Evolutionary conservation across 2,797 vertebrate genomes (phyloP).

Genomic region (Tachyglossus aculeatus): DNA sequence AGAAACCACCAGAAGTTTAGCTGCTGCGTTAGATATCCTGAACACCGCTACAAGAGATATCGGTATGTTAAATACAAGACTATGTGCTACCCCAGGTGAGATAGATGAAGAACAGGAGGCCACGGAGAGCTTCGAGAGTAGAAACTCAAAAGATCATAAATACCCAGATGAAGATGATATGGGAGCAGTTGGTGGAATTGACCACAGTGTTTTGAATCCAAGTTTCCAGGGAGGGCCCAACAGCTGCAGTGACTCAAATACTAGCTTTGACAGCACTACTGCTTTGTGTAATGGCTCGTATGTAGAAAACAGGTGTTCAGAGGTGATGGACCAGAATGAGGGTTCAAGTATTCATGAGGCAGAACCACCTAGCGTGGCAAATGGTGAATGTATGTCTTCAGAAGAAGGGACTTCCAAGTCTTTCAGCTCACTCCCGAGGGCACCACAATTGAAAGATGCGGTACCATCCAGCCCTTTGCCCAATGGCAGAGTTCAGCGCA

Average conservation of each 20-base stretch:
- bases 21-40: conserved; percentile 91
- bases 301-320: conserved; percentile 66
- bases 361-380: conserved; percentile 65
- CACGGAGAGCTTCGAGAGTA: conserved; percentile 71
- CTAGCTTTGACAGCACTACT: conserved; percentile 58
- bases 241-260: conserved; percentile 73
- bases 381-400: conserved; percentile 66
- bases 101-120: conserved; percentile 77
- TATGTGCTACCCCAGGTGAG: conserved; percentile 73
- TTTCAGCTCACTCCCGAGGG: conserved; percentile 75
- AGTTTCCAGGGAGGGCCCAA: conserved; percentile 78
- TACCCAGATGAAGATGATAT: conserved; percentile 80
- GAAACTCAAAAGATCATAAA: conserved; percentile 77
- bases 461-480: conserved; percentile 77
- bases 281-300: conserved; percentile 83
- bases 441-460: conserved; percentile 74
- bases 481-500: conserved; percentile 82
- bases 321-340: conserved; percentile 61
- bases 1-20: conserved; percentile 91
- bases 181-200: conserved; percentile 89
- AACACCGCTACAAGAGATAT: conserved; percentile 87
- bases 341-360: conserved; percentile 67
- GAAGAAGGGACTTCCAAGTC: conserved; percentile 71
- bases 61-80: conserved; percentile 80
- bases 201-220: conserved; percentile 67